Conservation (phyloP, 2,113 vertebrate species). For the Scomber scombrus region DNA sequence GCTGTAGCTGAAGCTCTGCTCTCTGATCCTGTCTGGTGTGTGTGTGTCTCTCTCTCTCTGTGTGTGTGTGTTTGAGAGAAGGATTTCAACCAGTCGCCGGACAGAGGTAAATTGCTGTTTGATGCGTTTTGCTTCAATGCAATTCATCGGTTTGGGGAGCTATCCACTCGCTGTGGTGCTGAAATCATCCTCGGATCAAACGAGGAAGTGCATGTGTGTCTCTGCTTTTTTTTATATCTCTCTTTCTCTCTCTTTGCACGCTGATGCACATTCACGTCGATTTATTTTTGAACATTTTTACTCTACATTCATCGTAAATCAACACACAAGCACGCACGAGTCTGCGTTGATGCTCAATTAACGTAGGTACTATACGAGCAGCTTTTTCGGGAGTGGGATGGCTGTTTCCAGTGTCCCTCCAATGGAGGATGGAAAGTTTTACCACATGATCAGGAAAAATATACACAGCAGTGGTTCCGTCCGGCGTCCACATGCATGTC, state of each 20-base stretch:
- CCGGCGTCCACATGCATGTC: conserved; percentile 37
- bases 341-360: conserved; percentile 11
- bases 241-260: background rate
- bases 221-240: background rate
- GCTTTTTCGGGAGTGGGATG: conserved; percentile 56
- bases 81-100: conserved; percentile 67
- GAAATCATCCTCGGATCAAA: conserved; percentile 63
- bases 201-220: conserved; percentile 58
- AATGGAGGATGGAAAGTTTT: conserved; percentile 75
- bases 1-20: conserved; percentile 34
- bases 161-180: conserved; percentile 78
- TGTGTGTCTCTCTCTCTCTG: background rate
- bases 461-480: conserved; percentile 39
- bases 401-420: conserved; percentile 51
- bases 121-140: conserved; percentile 23
- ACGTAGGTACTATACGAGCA: background rate
- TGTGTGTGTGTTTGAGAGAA: conserved; percentile 25
- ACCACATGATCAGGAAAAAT: conserved; percentile 66
- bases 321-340: background rate
- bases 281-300: background rate
- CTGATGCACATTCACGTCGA: background rate
- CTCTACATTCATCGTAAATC: background rate
- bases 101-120: conserved; percentile 78
- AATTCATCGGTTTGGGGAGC: conserved; percentile 60
- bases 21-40: conserved; percentile 45